Evolutionary conservation across 2,797 vertebrate genomes (phyloP), one percentile per base, ranked within the genome.

Genomic region (Arctocebus calabarensis): DNA sequence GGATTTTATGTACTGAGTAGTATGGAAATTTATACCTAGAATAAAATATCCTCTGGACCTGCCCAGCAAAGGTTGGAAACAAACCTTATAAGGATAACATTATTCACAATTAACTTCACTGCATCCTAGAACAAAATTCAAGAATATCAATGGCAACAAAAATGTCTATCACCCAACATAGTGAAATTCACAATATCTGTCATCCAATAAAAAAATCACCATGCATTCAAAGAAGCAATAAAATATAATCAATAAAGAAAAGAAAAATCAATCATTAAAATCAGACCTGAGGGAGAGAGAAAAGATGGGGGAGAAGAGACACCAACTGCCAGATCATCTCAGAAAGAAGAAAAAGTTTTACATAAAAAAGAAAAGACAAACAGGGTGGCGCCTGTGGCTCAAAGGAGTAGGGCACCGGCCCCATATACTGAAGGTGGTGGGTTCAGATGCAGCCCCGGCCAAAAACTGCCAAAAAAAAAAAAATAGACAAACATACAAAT

Each of bases 31-130:
- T 85, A 64, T 90, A 22, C 48, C 71, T 61, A 71, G 25, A 92
- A 59, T 85, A 86, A 83, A 64, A 14, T 5, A 14, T 92, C 4
- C 43, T 87, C 64, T 90, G 23, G 22, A 62, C 48, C 43, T 75
- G 16, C 23, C 70, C 23, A 27, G n/a, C 3, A 95, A 96, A 92
- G 43, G 52, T 73, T 90, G 77, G 82, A 91, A 90, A 79, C n/a
- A 90, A 91, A 32, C 2, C 5, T 78, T 91, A 57, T 84, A 83
- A 88, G 22, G 37, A 91, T 82, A 34, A 61, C 74, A 68, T 48
- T 94, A 34, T 88, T 88, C 43, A 70, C 29, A 85, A 90, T 12
- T 70, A 88, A 79, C 22, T 62, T 90, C 22, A 62, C 34, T 93
- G 25, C 43, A 59, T 84, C 73, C 43, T 11, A 90, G 22, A 90